Base-by-base conservation (phyloP, 2,888 invertebrate species). In the Homarus gammarus region DNA sequence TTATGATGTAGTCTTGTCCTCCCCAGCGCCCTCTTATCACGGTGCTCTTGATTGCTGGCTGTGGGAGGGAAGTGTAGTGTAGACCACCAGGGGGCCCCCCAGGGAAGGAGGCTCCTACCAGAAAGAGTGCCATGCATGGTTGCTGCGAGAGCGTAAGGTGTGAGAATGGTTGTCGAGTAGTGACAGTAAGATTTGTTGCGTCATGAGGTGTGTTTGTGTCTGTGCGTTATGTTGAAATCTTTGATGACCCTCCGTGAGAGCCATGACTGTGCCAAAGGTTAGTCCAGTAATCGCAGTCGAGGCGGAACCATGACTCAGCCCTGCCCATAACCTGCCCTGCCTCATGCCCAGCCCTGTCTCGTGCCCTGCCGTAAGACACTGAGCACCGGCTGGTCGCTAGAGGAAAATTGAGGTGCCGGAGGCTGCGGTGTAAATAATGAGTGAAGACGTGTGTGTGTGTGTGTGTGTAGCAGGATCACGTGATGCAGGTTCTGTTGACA, bases 241-340 rank as follows among this genome's bases (percentile, higher is more conserved):
- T n/a, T 68, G 70, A 36, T 44, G 56, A 49, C n/a, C 73, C 56
- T 49, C 77, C 27, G 27, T 78, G 38, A n/a, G 33, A 49, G 77
- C 77, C 77, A 78, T 78, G 49, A 49, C 77, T 78, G 77, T 78
- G 77, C 49, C 77, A 78, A 78, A 78, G 77, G 38, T 78, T 78
- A 78, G 73, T 44, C 22, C 40, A 40, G 27, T 73, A 73, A 22
- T 73, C 8, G 1, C 10, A 5, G 31, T 72, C 38, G 31, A 31
- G 72, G 72, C 31, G 72, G 15, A 72, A 8, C 56, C 44, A 44
- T 56, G 49, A 12, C 49, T 49, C 49, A 22, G 2, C 56, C 22
- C 22, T 56, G 18, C 56, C 56, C 56, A 18, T 22, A 5, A 22
- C 22, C 56, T 18, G 18, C 56, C 22, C 56, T 56, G 15, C 56